Conservation (phyloP, 2,113 vertebrate species). For the Gymnogyps californianus region DNA sequence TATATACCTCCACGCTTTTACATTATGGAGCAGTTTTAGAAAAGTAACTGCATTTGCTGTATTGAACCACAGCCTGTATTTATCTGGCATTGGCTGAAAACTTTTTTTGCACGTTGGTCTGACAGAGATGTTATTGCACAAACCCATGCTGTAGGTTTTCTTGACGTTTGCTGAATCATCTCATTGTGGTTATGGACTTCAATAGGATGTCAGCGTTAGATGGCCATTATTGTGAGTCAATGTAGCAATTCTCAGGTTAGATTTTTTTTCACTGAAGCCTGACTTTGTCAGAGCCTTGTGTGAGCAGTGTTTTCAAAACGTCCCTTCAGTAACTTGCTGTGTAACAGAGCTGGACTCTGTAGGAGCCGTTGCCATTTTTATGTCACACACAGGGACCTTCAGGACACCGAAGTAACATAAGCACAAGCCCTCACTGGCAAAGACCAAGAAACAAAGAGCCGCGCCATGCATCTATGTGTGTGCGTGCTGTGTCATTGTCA, state of each 20-base stretch:
- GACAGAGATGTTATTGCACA: background rate
- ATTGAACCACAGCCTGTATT: background rate
- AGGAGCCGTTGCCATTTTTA: accelerated
- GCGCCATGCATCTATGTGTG: accelerated
- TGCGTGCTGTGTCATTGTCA: background rate
- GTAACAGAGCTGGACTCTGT: background rate
- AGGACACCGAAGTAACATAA: background rate
- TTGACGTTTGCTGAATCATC: background rate
- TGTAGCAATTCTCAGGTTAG: background rate
- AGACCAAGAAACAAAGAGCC: background rate
- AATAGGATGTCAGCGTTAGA: background rate
- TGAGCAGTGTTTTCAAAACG: background rate
- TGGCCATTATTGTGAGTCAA: background rate
- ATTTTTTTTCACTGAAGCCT: background rate
- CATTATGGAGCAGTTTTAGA: background rate
- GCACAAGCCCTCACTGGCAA: background rate
- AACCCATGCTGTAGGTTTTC: background rate
- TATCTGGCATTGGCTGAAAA: background rate
- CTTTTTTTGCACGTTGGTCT: background rate
- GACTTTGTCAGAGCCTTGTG: background rate
- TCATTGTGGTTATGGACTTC: background rate
- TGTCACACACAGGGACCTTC: background rate
- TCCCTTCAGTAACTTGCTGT: background rate
- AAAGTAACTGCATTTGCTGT: background rate
- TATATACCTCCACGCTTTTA: background rate